phyloP scores from a whole-genome alignment of 2,888 invertebrate species.

The Listrodromus nycthemerus region DNA sequence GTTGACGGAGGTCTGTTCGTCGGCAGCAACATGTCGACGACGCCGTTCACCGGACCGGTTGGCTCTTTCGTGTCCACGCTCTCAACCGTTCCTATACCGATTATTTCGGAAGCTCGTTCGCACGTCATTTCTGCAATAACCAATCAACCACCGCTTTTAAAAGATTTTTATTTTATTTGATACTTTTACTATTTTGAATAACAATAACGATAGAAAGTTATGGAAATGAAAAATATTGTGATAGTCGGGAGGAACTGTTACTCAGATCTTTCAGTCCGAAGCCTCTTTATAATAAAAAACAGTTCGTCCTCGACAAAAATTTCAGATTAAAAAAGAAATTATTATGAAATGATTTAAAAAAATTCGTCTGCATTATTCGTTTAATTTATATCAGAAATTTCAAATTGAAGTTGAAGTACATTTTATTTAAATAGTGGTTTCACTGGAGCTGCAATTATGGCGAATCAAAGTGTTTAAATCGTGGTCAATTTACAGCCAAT shows the following conservation, averaged over 20 bases:
- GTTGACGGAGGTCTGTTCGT: constrained; percentile 77
- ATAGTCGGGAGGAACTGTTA: not conserved
- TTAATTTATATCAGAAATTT: too few species aligned
- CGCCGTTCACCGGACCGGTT: constrained; percentile 77
- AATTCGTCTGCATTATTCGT: too few species aligned
- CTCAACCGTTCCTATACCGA: constrained; percentile 87
- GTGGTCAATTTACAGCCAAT: not conserved
- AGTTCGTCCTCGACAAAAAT: too few species aligned
- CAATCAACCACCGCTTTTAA: not conserved
- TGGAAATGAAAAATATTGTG: not conserved
- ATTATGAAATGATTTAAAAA: too few species aligned
- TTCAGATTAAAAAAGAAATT: too few species aligned
- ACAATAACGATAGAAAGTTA: not conserved
- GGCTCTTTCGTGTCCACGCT: constrained; percentile 84
- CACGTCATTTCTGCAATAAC: constrained; percentile 82
- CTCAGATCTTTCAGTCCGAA: not conserved
- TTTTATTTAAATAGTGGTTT: too few species aligned
- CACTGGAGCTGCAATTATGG: not conserved
- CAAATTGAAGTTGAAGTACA: too few species aligned
- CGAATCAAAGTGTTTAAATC: not conserved
- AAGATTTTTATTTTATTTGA: constrained; percentile 4
- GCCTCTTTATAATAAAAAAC: not conserved
- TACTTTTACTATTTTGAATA: constrained; percentile 4
- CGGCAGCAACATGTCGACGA: constrained; percentile 82
- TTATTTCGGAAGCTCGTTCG: constrained; percentile 83